A percentile compares a stretch with the other conserved stretches of the same genome.
Evolutionary conservation across 1,140 invertebrate species (phyloP).

Genomic region (Phortica variegata): DNA sequence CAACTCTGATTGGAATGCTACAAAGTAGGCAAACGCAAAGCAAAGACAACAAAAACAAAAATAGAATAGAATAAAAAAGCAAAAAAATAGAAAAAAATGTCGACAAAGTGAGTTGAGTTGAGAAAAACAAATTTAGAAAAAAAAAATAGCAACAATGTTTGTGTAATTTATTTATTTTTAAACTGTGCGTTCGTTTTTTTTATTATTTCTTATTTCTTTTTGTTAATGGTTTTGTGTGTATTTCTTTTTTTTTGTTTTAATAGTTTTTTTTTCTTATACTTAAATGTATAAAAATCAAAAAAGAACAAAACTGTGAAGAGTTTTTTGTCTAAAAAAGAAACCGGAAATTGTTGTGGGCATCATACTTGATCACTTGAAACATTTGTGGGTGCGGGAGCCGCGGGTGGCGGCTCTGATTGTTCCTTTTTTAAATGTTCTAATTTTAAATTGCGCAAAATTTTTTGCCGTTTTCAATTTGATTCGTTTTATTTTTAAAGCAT

Average conservation of each 20-base stretch:
- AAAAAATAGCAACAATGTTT: slow-evolving; percentile 27
- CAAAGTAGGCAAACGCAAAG: too few species aligned
- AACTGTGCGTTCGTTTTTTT: slow-evolving; percentile 17
- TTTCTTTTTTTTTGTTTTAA: slow-evolving; percentile 19
- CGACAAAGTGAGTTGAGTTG: slow-evolving; percentile 23
- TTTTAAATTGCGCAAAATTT: too few species aligned
- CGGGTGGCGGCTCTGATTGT: neutral
- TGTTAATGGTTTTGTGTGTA: slow-evolving; percentile 17
- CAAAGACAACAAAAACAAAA: neutral
- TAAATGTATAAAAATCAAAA: too few species aligned
- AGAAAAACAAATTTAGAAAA: neutral
- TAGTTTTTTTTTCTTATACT: slow-evolving; percentile 18
- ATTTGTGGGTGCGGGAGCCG: slow-evolving; percentile 26
- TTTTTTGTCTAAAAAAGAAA: too few species aligned
- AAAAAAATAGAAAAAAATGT: slow-evolving; percentile 25
- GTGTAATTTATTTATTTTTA: slow-evolving; percentile 55
- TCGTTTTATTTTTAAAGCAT: slow-evolving; percentile 12
- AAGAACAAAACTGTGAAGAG: too few species aligned
- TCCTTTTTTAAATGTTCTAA: too few species aligned
- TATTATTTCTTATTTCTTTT: slow-evolving; percentile 15
- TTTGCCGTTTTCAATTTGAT: too few species aligned
- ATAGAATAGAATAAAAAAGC: neutral
- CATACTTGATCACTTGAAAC: too few species aligned
- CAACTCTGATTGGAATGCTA: neutral
- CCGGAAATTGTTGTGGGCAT: slow-evolving; percentile 41